These are phyloP conservation scores for Epinephelus moara DNA, from an alignment of 2,113 vertebrate genomes.

Conservation along the genomic window DNA sequence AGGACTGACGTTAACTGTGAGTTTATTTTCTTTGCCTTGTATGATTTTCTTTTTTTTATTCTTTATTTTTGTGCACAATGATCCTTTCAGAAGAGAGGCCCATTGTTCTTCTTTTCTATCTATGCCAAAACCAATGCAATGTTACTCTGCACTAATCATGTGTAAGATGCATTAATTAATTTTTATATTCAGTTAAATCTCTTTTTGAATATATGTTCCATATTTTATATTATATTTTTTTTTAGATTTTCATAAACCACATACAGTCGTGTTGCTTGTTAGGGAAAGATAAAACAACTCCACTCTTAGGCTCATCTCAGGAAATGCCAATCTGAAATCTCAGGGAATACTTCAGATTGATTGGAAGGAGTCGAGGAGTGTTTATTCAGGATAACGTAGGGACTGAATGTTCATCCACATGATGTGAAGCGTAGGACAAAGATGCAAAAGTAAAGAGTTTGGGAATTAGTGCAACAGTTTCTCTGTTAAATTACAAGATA, in stretches of 20 bases:
- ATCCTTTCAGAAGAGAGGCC: constrained; percentile 43
- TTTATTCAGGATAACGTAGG: constrained; percentile 41
- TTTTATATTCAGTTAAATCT: constrained; percentile 64
- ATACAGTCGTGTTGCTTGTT: constrained; percentile 42
- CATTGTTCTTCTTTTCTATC: constrained; percentile 57
- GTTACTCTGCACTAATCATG: constrained; percentile 81
- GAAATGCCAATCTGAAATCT: constrained; percentile 80
- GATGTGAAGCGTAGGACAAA: constrained; percentile 44
- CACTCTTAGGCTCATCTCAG: constrained; percentile 76
- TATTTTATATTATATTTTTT: constrained; percentile 66
- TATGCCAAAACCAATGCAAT: constrained; percentile 83
- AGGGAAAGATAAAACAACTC: not conserved
- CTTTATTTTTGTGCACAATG: constrained; percentile 44
- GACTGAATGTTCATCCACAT: constrained; percentile 30
- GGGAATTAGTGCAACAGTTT: constrained; percentile 20
- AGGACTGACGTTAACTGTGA: constrained; percentile 56
- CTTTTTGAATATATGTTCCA: constrained; percentile 64
- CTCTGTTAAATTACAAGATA: constrained; percentile 16
- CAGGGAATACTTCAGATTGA: constrained; percentile 81
- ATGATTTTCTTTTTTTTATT: not conserved
- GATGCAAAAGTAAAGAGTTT: constrained; percentile 26
- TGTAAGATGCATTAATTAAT: constrained; percentile 74
- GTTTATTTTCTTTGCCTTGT: constrained; percentile 38
- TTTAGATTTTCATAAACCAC: constrained; percentile 51
- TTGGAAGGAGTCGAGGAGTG: constrained; percentile 50